phyloP scores from a whole-genome alignment of 2,888 invertebrate species.

The Eupeodes latifasciatus region DNA sequence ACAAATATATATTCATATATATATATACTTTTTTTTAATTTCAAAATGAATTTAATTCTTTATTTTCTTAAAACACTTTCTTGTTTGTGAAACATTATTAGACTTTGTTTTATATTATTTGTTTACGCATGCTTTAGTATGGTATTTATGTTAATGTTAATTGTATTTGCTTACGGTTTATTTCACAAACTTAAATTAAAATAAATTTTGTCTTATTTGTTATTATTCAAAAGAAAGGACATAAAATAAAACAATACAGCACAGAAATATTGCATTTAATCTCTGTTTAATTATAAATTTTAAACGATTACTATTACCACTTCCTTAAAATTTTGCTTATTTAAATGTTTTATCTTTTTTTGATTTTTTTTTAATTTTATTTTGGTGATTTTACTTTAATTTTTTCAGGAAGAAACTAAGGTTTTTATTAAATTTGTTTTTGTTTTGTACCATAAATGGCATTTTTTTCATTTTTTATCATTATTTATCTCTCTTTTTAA shows the following conservation, averaged over 20 bases:
- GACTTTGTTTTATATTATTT: slow-evolving; percentile 55
- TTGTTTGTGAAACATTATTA: slow-evolving; percentile 75
- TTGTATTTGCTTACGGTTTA: slow-evolving; percentile 65
- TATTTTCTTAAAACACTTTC: slow-evolving; percentile 76
- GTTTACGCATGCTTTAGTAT: slow-evolving; percentile 72
- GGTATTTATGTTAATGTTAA: slow-evolving; percentile 65
- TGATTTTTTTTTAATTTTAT: slow-evolving; percentile 18
- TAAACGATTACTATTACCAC: slow-evolving; percentile 62
- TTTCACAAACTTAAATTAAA: slow-evolving; percentile 67
- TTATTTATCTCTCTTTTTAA: slow-evolving; percentile 27
- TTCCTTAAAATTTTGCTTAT: slow-evolving; percentile 60
- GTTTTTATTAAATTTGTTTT: slow-evolving; percentile 47
- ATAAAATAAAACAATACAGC: slow-evolving; percentile 58
- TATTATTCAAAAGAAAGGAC: slow-evolving; percentile 12
- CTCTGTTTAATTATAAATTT: slow-evolving; percentile 66
- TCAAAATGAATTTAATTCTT: slow-evolving; percentile 79
- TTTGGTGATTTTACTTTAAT: slow-evolving; percentile 36
- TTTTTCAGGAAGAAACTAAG: slow-evolving; percentile 28
- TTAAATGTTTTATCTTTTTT: slow-evolving; percentile 28
- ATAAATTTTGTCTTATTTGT: slow-evolving; percentile 19
- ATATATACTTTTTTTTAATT: slow-evolving; percentile 66
- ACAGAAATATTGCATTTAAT: slow-evolving; percentile 65
- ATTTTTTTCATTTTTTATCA: neutral
- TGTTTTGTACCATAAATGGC: slow-evolving; percentile 61
- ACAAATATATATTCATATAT: slow-evolving; percentile 5